Conservation (phyloP, 2,113 vertebrate species). For the Halichoerus grypus region DNA sequence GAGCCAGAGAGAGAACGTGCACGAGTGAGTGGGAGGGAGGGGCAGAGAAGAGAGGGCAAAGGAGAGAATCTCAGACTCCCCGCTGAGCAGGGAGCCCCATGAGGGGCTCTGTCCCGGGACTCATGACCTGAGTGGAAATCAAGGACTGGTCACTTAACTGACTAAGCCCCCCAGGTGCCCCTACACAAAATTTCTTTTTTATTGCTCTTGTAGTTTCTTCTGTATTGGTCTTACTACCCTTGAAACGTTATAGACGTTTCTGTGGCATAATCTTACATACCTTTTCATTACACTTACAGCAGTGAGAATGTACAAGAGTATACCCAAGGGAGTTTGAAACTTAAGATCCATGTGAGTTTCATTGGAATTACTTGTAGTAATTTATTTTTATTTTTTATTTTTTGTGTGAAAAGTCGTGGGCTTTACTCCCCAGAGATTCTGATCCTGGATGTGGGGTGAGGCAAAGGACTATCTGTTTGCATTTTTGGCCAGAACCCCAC, state of each 20-base stretch:
- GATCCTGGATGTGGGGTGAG: background rate
- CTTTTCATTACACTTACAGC: background rate
- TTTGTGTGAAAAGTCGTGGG: background rate
- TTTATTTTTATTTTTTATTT: background rate
- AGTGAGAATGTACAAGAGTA: background rate
- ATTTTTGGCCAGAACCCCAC: background rate
- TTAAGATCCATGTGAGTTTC: background rate
- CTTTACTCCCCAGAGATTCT: background rate
- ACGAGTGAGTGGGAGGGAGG: background rate
- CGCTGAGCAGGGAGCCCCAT: background rate
- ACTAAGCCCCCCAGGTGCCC: background rate
- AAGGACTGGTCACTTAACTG: background rate
- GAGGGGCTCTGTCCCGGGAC: background rate
- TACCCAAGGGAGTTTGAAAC: background rate
- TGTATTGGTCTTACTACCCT: background rate
- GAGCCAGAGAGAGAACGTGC: background rate
- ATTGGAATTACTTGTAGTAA: background rate
- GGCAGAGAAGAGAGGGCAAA: background rate
- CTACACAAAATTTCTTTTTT: background rate
- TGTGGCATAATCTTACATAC: background rate
- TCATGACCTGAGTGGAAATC: background rate
- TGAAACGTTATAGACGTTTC: constrained; percentile 2
- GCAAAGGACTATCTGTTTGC: background rate
- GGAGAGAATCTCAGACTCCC: background rate
- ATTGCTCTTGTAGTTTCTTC: background rate